Conservation (phyloP, 2,797 vertebrate genomes). For the Danio aesculapii region DNA sequence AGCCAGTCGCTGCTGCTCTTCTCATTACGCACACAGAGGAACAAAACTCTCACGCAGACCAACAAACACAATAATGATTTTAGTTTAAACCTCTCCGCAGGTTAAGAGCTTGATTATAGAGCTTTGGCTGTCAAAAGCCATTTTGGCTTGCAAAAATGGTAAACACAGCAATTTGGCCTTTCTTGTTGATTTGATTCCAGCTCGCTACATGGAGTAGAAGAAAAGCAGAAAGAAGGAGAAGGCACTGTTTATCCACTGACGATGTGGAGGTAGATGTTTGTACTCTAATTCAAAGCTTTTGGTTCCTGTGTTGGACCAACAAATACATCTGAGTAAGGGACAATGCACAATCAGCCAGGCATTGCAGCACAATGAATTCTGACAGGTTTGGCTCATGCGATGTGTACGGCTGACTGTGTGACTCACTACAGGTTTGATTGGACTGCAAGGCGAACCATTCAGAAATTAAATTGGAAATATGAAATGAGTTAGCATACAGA, state of each 20-base stretch:
- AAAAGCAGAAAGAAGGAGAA: slow-evolving; percentile 14
- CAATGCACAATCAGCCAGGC: background rate
- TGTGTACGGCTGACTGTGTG: background rate
- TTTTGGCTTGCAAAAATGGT: slow-evolving; percentile 44
- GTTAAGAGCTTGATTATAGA: slow-evolving; percentile 69
- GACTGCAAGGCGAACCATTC: background rate
- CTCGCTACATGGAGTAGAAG: slow-evolving; percentile 33
- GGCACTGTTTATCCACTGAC: slow-evolving; percentile 7
- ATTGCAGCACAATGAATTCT: background rate
- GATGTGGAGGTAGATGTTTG: slow-evolving; percentile 1
- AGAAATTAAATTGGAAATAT: background rate
- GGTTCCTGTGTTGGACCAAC: background rate
- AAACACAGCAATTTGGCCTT: slow-evolving; percentile 47
- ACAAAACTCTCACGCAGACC: slow-evolving; percentile 40
- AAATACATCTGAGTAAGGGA: background rate
- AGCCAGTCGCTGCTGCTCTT: slow-evolving; percentile 56
- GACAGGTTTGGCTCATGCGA: background rate
- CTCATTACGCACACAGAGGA: slow-evolving; percentile 53
- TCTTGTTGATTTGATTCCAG: slow-evolving; percentile 41
- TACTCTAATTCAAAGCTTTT: background rate
- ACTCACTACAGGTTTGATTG: background rate
- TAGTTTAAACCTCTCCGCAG: slow-evolving; percentile 58
- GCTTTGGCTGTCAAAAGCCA: slow-evolving; percentile 64
- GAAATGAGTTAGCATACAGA: background rate
- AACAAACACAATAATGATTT: slow-evolving; percentile 64